Evolutionary conservation across 2,113 vertebrate species (phyloP), one percentile per base, ranked within the genome.

Genomic region (Zosterops hypoxanthus): DNA sequence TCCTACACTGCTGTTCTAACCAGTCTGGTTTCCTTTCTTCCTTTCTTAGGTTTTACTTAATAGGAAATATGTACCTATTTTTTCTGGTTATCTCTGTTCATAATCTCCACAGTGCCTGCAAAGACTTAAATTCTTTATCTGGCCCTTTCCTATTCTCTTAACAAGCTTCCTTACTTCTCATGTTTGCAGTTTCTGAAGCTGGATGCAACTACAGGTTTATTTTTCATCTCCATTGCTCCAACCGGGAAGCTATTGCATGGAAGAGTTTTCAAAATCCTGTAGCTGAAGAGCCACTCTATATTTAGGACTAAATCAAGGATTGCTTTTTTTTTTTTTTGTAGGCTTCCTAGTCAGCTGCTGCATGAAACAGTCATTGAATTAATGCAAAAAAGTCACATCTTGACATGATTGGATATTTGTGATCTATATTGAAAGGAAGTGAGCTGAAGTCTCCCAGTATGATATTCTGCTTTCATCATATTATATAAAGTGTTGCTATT

Each of bases 221-320:
- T 92, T 96, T 95, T 92, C 2, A 3, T 19, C 46, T 59, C 47
- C 4, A 2, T 71, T 86, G 33, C 39, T 95, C 75, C 76, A 82
- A 42, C 47, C 80, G 46, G 88, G 66, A 88, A 93, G 19, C 18
- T 83, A 17, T 14, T 84, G 47, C 47, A 8, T 60, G 18, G 41
- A 82, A 41, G 50, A 31, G 44, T 94, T 84, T 86, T 88, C 42
- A 80, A 56, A 88, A 63, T 83, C 66, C 61, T 83, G 23, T 76
- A 59, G 53, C 42, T 92, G 71, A 86, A 86, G 23, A 93, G 33
- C 21, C 8, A 5, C 21, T 92, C 77, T 95, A 69, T 94, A 88
- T 94, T 95, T 96, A 90, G 94, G 33, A 93, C 14, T 34, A 82
- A 93, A 79, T 92, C 57, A 91, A 94, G 28, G 31, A 16, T 57